A percentile compares a stretch with the other conserved stretches of the same genome.
Evolutionary conservation across 1,140 invertebrate genomes (phyloP).

Genomic region (Lineus longissimus): DNA sequence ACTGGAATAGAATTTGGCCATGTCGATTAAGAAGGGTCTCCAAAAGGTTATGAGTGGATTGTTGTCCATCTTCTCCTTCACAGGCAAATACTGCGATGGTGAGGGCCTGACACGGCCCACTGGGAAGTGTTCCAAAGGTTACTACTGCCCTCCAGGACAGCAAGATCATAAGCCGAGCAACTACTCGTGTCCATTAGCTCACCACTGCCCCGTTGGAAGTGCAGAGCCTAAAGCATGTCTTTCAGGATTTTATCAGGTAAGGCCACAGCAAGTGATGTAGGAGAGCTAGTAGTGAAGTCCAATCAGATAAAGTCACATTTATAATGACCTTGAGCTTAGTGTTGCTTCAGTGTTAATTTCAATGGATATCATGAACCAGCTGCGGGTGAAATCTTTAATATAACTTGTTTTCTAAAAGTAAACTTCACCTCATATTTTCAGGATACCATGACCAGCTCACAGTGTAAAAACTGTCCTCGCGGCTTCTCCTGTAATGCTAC

Average conservation of each 20-base stretch:
- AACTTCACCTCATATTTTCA: conserved; percentile 21
- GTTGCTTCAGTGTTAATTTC: too few relatives aligned
- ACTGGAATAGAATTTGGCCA: too few relatives aligned
- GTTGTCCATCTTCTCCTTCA: too few relatives aligned
- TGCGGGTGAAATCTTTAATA: too few relatives aligned
- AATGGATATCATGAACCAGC: too few relatives aligned
- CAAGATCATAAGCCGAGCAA: conserved; percentile 28
- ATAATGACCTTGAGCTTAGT: too few relatives aligned
- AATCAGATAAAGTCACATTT: too few relatives aligned
- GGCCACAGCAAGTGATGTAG: not conserved
- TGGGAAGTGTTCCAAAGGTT: conserved; percentile 37
- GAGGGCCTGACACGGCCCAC: conserved; percentile 30
- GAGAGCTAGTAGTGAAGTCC: too few relatives aligned
- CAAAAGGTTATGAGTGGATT: too few relatives aligned
- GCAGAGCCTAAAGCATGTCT: conserved; percentile 34
- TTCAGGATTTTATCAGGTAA: conserved; percentile 44
- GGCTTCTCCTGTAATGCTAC: conserved; percentile 43
- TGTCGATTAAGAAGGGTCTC: too few relatives aligned
- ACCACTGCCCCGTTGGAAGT: conserved; percentile 39
- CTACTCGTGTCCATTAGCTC: conserved; percentile 37
- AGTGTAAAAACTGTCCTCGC: conserved; percentile 34
- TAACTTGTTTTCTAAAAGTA: too few relatives aligned
- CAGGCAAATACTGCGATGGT: conserved; percentile 38
- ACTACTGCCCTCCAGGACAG: conserved; percentile 44
- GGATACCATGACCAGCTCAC: conserved; percentile 26